Evolutionary conservation across 2,888 invertebrate species (phyloP), one percentile per base, ranked within the genome.

Genomic region (Archips crataeganus): DNA sequence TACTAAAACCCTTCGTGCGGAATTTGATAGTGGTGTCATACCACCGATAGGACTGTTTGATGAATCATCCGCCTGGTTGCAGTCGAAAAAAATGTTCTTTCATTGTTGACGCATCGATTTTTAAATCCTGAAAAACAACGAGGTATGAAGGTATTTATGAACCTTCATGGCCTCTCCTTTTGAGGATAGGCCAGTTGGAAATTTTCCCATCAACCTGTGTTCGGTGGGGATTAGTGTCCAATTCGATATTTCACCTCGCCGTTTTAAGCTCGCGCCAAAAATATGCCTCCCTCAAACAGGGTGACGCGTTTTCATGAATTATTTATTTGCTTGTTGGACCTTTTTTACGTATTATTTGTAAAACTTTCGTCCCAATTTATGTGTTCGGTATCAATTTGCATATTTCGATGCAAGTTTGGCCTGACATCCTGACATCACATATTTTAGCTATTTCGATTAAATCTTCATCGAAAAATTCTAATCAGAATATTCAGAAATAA

Each of bases 191-290:
- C 80, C 80, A 79, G 75, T 78, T 76, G 79, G 79, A 80, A 82
- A 79, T 79, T 79, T 82, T 80, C 77, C 80, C 81, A 81, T 79
- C 81, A 78, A 66, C 76, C 74, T 69, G 74, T 72, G 78, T 78
- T 76, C 69, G 71, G 57, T 65, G 63, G 75, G 79, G 79, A 80
- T 80, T 80, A 81, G 75, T 73, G 75, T 77, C 76, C 77, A 74
- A 77, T 78, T 69, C 78, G 75, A 78, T 78, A 78, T 76, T 76
- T 77, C 78, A 59, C 74, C 66, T 70, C 54, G 65, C 73, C 77
- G 65, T 75, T 79, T 78, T 72, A 77, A 79, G 76, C 77, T 74
- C 64, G 76, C 68, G 57, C 70, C 77, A 75, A 77, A 81, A 82
- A 84, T 82, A 70, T 78, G 76, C 74, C 76, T 77, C 77, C 76